Percentiles rank a stretch among this genome's conserved stretches.
These are phyloP conservation scores for Meandrina meandrites DNA, from an alignment of 92 coral and sea anemone genomes.

Conservation along the genomic window DNA sequence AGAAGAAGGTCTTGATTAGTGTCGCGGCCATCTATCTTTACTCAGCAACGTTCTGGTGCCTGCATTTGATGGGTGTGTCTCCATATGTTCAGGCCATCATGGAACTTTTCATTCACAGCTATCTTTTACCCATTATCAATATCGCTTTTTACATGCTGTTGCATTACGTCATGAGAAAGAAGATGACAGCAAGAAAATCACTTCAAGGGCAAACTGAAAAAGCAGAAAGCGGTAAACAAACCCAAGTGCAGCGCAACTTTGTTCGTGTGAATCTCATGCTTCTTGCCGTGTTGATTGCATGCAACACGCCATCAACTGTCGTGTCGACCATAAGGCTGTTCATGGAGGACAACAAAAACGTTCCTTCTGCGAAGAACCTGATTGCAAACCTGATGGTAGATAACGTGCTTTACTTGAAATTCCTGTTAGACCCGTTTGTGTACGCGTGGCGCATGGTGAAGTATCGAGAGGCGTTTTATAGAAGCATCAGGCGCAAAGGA, in stretches of 20 bases:
- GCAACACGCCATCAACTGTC: not conserved
- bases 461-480: not conserved
- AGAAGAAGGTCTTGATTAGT: constrained; percentile 6
- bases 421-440: constrained; percentile 17
- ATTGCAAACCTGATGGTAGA: constrained; percentile 18
- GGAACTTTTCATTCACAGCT: not conserved
- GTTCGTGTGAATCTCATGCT: constrained; percentile 23
- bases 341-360: not conserved
- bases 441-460: constrained; percentile 17
- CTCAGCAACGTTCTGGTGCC: constrained; percentile 3
- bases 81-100: not conserved
- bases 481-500: not conserved
- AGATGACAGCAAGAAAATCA: constrained; percentile 13
- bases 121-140: not conserved
- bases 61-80: constrained; percentile 15
- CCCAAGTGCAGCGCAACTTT: constrained; percentile 14
- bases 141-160: not conserved
- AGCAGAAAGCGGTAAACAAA: not conserved
- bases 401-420: constrained; percentile 21
- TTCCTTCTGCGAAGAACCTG: not conserved
- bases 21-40: not conserved
- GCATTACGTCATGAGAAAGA: not conserved
- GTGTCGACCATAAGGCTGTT: not conserved
- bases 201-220: not conserved
- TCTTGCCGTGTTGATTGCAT: not conserved